Evolutionary conservation across 2,113 vertebrate species (phyloP), one percentile per base, ranked within the genome.

Genomic region (Tenrec ecaudatus): DNA sequence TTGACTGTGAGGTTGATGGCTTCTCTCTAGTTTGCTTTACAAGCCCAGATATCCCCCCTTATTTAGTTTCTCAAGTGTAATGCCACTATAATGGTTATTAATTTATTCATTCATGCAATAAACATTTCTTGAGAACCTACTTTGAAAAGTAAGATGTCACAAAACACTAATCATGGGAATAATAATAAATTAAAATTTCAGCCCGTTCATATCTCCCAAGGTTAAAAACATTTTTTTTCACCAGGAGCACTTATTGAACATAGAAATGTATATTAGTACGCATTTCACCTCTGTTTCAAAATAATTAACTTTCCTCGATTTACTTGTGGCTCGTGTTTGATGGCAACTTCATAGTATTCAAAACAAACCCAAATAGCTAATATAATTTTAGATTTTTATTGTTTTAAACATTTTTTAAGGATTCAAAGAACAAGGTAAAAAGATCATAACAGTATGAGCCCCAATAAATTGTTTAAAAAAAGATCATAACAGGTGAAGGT

Each of bases 41-140:
- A 83, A 77, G 78, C 89, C 10, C 40, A 95, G 4, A 57, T 4
- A 22, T 69, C 92, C 40, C 31, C 29, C 19, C 14, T 77, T 27
- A 53, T 69, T 86, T 81, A 68, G 66, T 93, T 68, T 10, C 47
- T 53, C 9, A 53, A 53, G 12, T 89, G 58, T 86, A 22, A 89
- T 80, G 96, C 80, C 16, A 84, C 36, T 68, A 75, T 64, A 73
- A 64, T 47, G 16, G 25, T 27, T 36, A 80, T n/a, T 20, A 22
- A 86, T 60, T 86, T 66, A 82, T 68, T 92, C 15, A 81, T 27
- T 69, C 75, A 68, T 31, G 86, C 60, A 40, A 53, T 85, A 38
- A 90, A 80, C 19, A 95, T 64, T 43, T 82, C 40, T 88, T 82
- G 29, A 88, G 20, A 94, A 40, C 86, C 25, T 89, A 78, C 57